Percentiles rank a stretch among this genome's conserved stretches.
Conservation (phyloP, 2,797 vertebrate genomes). For the Sebastes kiyomatsui region DNA sequence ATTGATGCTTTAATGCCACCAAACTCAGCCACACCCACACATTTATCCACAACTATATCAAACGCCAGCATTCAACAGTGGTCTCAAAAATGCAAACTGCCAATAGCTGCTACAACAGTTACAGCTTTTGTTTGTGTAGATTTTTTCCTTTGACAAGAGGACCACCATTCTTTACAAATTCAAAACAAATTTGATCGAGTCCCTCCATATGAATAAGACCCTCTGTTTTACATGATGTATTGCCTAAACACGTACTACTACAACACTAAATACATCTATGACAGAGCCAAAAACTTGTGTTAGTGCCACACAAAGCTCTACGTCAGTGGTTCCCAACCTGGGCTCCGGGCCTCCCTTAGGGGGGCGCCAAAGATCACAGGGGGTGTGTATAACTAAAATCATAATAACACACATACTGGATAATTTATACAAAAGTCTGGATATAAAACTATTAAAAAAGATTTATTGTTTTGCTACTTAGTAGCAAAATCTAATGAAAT, state of each 20-base stretch:
- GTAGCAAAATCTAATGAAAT: no score
- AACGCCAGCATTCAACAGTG: background rate
- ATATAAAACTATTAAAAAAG: no score
- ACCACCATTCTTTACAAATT: background rate
- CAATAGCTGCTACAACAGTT: background rate
- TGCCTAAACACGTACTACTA: background rate
- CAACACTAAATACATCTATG: slow-evolving; percentile 8
- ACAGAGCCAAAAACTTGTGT: background rate
- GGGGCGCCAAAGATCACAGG: no score
- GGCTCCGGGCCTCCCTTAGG: no score
- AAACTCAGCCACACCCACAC: background rate
- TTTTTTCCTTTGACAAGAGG: background rate
- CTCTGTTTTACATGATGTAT: background rate
- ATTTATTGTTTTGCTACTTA: no score
- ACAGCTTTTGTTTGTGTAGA: background rate
- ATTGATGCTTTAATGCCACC: background rate
- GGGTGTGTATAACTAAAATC: no score
- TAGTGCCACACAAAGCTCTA: background rate
- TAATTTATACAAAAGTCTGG: no score
- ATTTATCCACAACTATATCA: background rate
- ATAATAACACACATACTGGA: no score
- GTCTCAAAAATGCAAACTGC: background rate
- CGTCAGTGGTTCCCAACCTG: no score
- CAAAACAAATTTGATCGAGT: background rate
- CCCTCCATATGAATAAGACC: background rate